Base-by-base conservation (phyloP, 2,888 invertebrate species). In the Linnaemya vulpina region DNA sequence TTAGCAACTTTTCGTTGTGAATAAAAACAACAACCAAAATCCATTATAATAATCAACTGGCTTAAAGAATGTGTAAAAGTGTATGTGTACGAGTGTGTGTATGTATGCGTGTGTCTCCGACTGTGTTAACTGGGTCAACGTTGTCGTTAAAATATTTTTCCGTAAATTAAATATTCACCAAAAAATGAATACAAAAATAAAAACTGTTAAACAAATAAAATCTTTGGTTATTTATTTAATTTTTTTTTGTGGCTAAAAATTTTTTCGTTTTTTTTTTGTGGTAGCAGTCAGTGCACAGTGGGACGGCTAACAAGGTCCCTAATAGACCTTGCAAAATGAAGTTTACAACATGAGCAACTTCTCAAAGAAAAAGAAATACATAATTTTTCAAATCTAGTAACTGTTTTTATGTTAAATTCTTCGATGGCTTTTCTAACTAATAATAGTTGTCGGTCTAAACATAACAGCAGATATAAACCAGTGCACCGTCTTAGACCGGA, bases 131-230 rank as follows among this genome's bases (percentile, higher is more conserved):
- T 85, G 65, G 85, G 85, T 85, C 85, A 85, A 85, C 85, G 82
- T 75, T 82, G 82, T 82, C 85, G 85, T 85, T 85, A 85, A 85
- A 82, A 85, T 85, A 85, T 85, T 85, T 82, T 85, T 85, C 74
- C 82, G 82, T 85, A 85, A 82, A 85, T 82, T 85, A 85, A 85
- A 85, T 85, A 85, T 85, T 85, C 81, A 85, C 71, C 40, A 77
- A 68, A 73, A 73, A 73, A 63, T 51, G 60, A 60, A 49, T 15
- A 78, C 38, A 46, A 55, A 77, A 76, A n/a, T n/a, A 78, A 46
- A 74, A 78, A 82, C 82, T 82, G 85, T 82, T 85, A 82, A 85
- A 51, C 77, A 85, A 85, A 85, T 82, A 85, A 74, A 85, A 82
- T 85, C 85, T 85, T 58, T 78, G 70, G 74, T 71, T 78, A 46